Percentiles rank a stretch among this genome's conserved stretches.
Conservation (phyloP, 2,888 invertebrate genomes). For the Petrophora chlorosata region DNA sequence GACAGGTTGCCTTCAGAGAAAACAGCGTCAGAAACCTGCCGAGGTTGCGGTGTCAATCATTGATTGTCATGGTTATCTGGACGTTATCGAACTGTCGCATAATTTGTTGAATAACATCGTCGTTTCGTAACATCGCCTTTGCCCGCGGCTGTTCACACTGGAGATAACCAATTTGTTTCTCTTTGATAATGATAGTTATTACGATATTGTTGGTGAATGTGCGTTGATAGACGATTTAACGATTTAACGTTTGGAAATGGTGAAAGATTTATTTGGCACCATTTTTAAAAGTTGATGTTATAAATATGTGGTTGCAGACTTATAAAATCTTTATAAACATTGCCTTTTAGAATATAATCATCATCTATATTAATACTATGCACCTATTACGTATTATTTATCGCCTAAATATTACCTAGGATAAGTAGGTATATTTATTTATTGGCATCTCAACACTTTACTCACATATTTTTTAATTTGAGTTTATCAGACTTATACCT, state of each 20-base stretch:
- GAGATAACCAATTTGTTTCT: slow-evolving; percentile 30
- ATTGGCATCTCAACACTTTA: no score
- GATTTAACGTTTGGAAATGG: slow-evolving; percentile 13
- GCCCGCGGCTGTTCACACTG: slow-evolving; percentile 24
- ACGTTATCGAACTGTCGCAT: slow-evolving; percentile 57
- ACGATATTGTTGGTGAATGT: slow-evolving; percentile 25
- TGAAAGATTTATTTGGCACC: slow-evolving; percentile 15
- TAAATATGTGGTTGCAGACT: no score
- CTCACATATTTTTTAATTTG: no score
- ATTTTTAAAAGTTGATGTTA: no score
- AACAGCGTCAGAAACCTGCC: slow-evolving; percentile 42
- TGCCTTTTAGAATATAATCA: no score
- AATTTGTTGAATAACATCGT: slow-evolving; percentile 63
- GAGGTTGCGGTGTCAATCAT: slow-evolving; percentile 43
- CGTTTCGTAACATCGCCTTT: slow-evolving; percentile 50
- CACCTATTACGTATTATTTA: no score
- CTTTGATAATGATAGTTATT: slow-evolving; percentile 30
- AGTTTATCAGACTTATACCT: no score
- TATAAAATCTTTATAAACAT: no score
- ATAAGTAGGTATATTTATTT: no score
- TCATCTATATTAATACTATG: no score
- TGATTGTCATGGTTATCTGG: slow-evolving; percentile 54
- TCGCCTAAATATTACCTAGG: no score
- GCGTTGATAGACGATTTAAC: slow-evolving; percentile 16
- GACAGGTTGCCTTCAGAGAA: slow-evolving; percentile 49